Evolutionary conservation across 2,888 invertebrate species (phyloP), one percentile per base, ranked within the genome.

Genomic region (Melinaea marsaeus): DNA sequence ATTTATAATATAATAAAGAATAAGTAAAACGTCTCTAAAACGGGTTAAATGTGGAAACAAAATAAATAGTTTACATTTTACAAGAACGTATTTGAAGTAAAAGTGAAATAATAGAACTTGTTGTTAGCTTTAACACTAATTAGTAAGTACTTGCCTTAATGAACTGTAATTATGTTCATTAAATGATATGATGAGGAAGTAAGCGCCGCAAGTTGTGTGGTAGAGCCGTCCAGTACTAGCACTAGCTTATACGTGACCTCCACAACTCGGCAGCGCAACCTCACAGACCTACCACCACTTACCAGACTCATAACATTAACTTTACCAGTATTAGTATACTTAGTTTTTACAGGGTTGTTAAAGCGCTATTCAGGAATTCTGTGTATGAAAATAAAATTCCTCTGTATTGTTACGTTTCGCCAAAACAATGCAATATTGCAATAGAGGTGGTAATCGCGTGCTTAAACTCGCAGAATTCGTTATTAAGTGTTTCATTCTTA

Each of bases 81-180:
- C 51, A 7, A 42, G 42, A 22, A 22, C 32, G 32, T 51, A 51
- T 51, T 51, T 51, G 32, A 11, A 51, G 51, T 32, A 51, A 51
- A 51, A 51, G 51, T 51, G 51, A 51, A 51, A 51, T 51, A 51
- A 32, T 51, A 51, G 37, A 37, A 37, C 32, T 51, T 51, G 51
- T 51, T 51, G 66, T 58, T 59, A 62, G 64, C 61, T 61, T 60
- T 64, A 58, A 65, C 65, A 63, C 61, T 65, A 70, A 68, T 70
- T 66, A 68, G 65, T 65, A 66, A 62, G 68, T 66, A 68, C 66
- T 70, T 65, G 62, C 68, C 65, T 70, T 66, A 68, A 70, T 68
- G 63, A 65, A 68, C 66, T 66, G 60, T 66, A 70, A 71, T 75
- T 69, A 71, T 74, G 74, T 75, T 75, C 72, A 79, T 79, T 76